phyloP scores from a whole-genome alignment of 2,113 vertebrate genomes.

The Oplegnathus fasciatus region DNA sequence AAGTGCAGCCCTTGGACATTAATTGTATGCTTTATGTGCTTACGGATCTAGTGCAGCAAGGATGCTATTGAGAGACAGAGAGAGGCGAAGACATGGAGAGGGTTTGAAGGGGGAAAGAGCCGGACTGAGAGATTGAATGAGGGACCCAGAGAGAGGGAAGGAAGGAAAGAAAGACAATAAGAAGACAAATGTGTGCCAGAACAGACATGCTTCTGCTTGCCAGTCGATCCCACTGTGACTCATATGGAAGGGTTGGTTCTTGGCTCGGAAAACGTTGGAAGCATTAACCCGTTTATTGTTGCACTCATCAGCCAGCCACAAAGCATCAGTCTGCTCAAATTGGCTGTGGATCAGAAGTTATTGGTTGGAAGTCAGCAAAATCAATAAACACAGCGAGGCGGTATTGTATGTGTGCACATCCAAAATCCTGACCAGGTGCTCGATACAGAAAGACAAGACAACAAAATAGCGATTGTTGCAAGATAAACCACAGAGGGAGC shows the following conservation, averaged over 20 bases:
- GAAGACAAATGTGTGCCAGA: slow-evolving; percentile 67
- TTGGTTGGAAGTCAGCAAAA: slow-evolving; percentile 70
- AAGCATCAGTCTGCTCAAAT: slow-evolving; percentile 66
- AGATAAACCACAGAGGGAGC: slow-evolving; percentile 9
- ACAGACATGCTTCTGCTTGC: slow-evolving; percentile 58
- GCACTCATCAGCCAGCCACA: slow-evolving; percentile 65
- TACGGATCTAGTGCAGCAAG: not conserved
- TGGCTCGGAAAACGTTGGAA: slow-evolving; percentile 58
- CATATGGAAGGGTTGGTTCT: slow-evolving; percentile 67
- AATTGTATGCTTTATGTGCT: slow-evolving; percentile 39
- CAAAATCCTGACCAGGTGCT: slow-evolving; percentile 60
- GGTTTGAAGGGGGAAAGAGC: slow-evolving; percentile 2
- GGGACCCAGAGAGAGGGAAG: slow-evolving; percentile 1
- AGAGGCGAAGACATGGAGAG: slow-evolving; percentile 18
- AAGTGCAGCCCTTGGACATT: slow-evolving; percentile 27
- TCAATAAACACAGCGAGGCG: slow-evolving; percentile 64
- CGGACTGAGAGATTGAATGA: slow-evolving; percentile 28
- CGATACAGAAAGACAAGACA: slow-evolving; percentile 19
- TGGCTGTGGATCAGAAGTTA: slow-evolving; percentile 72
- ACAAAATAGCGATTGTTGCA: slow-evolving; percentile 52
- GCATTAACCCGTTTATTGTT: slow-evolving; percentile 74
- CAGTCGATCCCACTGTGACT: slow-evolving; percentile 76
- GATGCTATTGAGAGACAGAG: not conserved
- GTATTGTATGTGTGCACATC: slow-evolving; percentile 35
- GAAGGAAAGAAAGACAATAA: slow-evolving; percentile 59